A percentile compares a stretch with the other conserved stretches of the same genome.
These are phyloP conservation scores for Lochmaea crataegi DNA, from an alignment of 2,888 invertebrate genomes.

Conservation along the genomic window DNA sequence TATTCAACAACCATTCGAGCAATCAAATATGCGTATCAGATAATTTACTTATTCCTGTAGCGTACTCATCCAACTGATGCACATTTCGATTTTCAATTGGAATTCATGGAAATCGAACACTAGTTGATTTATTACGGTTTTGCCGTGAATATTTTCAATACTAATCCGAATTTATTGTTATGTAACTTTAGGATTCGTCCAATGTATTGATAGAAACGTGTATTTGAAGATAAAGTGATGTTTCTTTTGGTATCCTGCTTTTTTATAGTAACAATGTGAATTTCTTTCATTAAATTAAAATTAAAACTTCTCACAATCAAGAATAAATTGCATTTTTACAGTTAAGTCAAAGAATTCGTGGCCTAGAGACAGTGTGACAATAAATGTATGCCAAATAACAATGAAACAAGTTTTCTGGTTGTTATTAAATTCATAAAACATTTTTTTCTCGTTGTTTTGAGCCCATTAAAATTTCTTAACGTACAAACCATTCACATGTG, in stretches of 20 bases:
- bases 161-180: conserved; percentile 9
- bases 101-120: conserved; percentile 11
- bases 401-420: neutral
- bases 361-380: neutral
- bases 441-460: neutral
- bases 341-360: neutral
- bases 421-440: neutral
- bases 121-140: conserved; percentile 14
- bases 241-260: too few relatives aligned
- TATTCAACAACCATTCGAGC: conserved; percentile 5
- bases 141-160: conserved; percentile 12
- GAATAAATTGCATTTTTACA: neutral
- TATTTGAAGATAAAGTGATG: neutral
- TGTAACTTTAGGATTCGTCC: neutral
- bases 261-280: neutral
- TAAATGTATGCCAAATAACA: neutral
- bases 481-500: neutral
- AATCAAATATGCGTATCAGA: conserved; percentile 20
- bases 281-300: neutral
- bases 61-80: conserved; percentile 3
- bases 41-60: conserved; percentile 9
- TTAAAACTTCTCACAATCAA: conserved; percentile 4
- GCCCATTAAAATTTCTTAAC: neutral
- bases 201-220: neutral
- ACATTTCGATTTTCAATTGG: conserved; percentile 10